Evolutionary conservation across 2,888 invertebrate genomes (phyloP).

Genomic region (Nemapogon koenigi): DNA sequence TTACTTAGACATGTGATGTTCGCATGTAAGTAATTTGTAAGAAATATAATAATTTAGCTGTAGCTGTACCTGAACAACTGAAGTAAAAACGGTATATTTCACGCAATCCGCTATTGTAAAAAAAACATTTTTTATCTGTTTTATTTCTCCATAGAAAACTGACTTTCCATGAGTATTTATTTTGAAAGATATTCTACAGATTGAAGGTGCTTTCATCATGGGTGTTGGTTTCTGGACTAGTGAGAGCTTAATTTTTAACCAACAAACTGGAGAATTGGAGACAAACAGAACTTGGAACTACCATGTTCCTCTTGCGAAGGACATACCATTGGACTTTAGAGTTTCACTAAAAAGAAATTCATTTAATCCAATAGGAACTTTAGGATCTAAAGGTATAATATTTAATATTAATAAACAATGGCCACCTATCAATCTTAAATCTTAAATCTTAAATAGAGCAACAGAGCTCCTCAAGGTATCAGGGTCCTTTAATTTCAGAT

Average conservation of each 20-base stretch:
- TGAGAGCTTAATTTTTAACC: constrained; percentile 66
- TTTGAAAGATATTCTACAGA: constrained; percentile 37
- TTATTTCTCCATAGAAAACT: too few species aligned
- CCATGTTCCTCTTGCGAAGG: constrained; percentile 68
- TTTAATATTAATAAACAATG: neutral
- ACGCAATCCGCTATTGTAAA: too few species aligned
- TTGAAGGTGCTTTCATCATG: constrained; percentile 75
- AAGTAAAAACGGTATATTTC: too few species aligned
- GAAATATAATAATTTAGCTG: neutral
- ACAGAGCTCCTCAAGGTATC: too few species aligned
- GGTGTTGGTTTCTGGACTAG: constrained; percentile 69
- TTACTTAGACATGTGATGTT: neutral
- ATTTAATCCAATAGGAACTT: constrained; percentile 58
- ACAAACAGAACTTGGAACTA: constrained; percentile 75
- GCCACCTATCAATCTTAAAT: too few species aligned
- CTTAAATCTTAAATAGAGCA: too few species aligned
- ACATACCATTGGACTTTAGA: constrained; percentile 70
- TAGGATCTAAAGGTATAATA: constrained; percentile 65
- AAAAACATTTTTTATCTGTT: too few species aligned
- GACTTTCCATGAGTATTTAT: too few species aligned
- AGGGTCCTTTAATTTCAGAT: too few species aligned
- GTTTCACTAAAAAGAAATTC: constrained; percentile 63
- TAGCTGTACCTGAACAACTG: too few species aligned
- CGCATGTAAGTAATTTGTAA: neutral
- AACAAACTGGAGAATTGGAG: constrained; percentile 61